Evolutionary conservation across 2,113 vertebrate genomes (phyloP).

Genomic region (Pseudorasbora parva): DNA sequence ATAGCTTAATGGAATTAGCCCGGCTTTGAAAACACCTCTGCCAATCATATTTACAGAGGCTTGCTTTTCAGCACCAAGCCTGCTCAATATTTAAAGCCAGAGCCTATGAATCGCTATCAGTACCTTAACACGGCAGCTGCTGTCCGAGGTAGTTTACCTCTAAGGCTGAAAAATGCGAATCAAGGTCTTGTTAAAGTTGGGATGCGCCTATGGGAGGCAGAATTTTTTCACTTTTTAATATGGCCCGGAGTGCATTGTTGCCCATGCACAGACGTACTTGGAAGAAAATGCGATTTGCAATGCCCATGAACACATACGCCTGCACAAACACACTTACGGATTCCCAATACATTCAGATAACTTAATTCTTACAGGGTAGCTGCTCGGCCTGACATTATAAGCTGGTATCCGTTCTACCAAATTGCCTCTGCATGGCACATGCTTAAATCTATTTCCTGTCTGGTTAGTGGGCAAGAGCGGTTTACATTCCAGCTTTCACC

Average conservation of each 20-base stretch:
- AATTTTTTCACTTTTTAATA: constrained; percentile 47
- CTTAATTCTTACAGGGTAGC: constrained; percentile 29
- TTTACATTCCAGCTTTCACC: constrained; percentile 1
- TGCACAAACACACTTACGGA: constrained; percentile 58
- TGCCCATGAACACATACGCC: constrained; percentile 56
- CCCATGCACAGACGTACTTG: constrained; percentile 14
- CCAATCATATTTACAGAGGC: constrained; percentile 80
- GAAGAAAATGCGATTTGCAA: constrained; percentile 48
- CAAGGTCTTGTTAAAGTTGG: constrained; percentile 53
- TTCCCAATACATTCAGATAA: constrained; percentile 2
- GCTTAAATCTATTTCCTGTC: constrained; percentile 1
- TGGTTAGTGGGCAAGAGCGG: neutral
- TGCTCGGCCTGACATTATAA: constrained; percentile 40
- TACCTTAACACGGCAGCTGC: constrained; percentile 61
- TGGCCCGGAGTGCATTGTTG: neutral
- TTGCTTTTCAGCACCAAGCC: constrained; percentile 61
- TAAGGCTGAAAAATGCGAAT: constrained; percentile 53
- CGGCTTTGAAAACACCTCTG: constrained; percentile 78
- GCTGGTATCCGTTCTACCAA: constrained; percentile 4
- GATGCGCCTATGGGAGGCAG: constrained; percentile 15
- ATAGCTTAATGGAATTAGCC: constrained; percentile 83
- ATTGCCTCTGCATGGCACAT: constrained; percentile 7
- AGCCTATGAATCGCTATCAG: constrained; percentile 58
- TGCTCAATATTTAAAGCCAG: constrained; percentile 72
- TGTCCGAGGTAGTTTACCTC: constrained; percentile 60